phyloP scores from a whole-genome alignment of 2,888 invertebrate species.

The Pammene fasciana region DNA sequence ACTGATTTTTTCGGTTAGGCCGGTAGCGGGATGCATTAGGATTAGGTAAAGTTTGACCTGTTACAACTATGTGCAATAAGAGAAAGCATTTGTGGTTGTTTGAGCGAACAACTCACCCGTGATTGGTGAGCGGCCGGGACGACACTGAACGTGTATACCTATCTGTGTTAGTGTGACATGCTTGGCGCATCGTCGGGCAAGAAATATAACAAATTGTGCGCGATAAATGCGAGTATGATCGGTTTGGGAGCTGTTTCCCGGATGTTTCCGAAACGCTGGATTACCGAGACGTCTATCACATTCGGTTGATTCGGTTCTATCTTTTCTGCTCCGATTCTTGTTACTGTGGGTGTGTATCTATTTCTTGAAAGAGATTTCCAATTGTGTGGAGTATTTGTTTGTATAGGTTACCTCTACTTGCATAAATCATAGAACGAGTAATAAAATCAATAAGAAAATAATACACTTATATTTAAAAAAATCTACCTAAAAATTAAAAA shows the following conservation, averaged over 20 bases:
- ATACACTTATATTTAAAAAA: too few relatives aligned
- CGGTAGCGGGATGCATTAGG: too few relatives aligned
- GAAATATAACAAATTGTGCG: slow-evolving; percentile 5
- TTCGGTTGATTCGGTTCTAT: neutral
- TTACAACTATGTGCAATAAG: too few relatives aligned
- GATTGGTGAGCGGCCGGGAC: neutral
- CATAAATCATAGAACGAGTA: too few relatives aligned
- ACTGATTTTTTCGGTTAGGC: too few relatives aligned
- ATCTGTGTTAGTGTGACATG: neutral
- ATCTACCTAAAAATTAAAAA: too few relatives aligned
- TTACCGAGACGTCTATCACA: slow-evolving; percentile 1
- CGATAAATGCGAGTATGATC: slow-evolving; percentile 1
- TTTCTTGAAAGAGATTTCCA: neutral
- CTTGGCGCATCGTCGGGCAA: slow-evolving; percentile 1
- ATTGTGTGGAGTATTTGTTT: neutral
- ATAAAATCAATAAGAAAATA: too few relatives aligned
- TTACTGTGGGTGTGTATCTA: neutral
- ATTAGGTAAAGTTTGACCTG: too few relatives aligned
- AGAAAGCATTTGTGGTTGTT: too few relatives aligned
- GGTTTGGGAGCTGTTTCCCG: neutral
- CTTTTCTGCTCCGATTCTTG: slow-evolving; percentile 13
- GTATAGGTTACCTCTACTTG: neutral
- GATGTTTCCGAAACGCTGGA: neutral
- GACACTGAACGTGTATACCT: neutral
- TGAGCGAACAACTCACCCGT: too few relatives aligned